Evolutionary conservation across 1,140 invertebrate genomes (phyloP).

Genomic region (Bombus soroeensis): DNA sequence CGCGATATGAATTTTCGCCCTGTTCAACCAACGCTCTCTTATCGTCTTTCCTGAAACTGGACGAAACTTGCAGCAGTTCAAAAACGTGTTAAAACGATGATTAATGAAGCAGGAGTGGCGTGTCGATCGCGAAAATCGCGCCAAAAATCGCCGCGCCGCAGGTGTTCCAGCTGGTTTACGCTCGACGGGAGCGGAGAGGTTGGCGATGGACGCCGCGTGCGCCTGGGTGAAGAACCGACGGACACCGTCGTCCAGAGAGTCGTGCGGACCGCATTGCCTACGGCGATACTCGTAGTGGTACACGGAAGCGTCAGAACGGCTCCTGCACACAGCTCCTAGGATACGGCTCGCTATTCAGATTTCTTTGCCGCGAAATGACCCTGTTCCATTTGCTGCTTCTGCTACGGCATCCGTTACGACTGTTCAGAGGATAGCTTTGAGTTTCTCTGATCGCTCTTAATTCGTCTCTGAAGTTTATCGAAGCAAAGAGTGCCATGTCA

Average conservation of each 20-base stretch:
- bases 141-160: slow-evolving; percentile 19
- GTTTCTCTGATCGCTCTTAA: not conserved
- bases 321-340: slow-evolving; percentile 38
- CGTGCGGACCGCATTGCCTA: slow-evolving; percentile 40
- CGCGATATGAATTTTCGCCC: not conserved
- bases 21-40: too few relatives aligned
- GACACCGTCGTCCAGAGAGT: slow-evolving; percentile 32
- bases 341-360: slow-evolving; percentile 38
- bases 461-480: not conserved
- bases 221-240: slow-evolving; percentile 53
- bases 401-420: slow-evolving; percentile 27
- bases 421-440: not conserved
- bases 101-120: not conserved
- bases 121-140: not conserved
- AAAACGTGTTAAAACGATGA: not conserved
- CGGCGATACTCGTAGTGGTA: slow-evolving; percentile 43
- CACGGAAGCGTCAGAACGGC: slow-evolving; percentile 55
- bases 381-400: slow-evolving; percentile 37
- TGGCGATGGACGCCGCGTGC: not conserved
- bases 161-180: slow-evolving; percentile 30
- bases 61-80: not conserved
- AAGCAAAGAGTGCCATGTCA: not conserved
- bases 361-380: slow-evolving; percentile 35
- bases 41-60: not conserved
- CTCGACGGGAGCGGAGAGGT: slow-evolving; percentile 20